A percentile compares a stretch with the other conserved stretches of the same genome.
These are phyloP conservation scores for Noctua comes DNA, from an alignment of 2,888 invertebrate species.

Conservation along the genomic window DNA sequence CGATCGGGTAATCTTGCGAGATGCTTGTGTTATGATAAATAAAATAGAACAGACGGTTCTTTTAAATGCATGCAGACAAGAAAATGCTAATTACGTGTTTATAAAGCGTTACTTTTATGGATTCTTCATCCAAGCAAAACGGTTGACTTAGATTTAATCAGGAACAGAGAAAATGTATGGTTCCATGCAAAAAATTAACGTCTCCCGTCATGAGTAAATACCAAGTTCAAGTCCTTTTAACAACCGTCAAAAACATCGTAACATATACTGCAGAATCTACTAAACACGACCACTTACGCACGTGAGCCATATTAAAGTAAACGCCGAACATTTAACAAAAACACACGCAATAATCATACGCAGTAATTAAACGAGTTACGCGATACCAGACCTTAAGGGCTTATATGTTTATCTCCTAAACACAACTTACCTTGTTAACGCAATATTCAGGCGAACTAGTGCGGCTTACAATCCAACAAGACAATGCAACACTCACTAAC, in stretches of 20 bases:
- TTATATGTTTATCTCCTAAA: constrained; percentile 51
- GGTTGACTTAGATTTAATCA: constrained; percentile 29
- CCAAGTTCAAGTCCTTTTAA: constrained; percentile 11
- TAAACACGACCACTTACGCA: constrained; percentile 12
- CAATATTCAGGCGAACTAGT: constrained; percentile 49
- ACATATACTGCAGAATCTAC: constrained; percentile 24
- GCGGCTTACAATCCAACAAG: constrained; percentile 64
- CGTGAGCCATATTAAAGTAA: constrained; percentile 33
- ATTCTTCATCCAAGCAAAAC: constrained; percentile 20
- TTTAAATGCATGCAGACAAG: neutral
- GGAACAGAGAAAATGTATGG: constrained; percentile 17
- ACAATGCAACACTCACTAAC: constrained; percentile 57
- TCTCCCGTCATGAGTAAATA: constrained; percentile 1
- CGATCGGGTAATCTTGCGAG: constrained; percentile 27
- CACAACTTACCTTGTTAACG: constrained; percentile 57
- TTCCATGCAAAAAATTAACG: neutral
- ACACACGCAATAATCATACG: constrained; percentile 62
- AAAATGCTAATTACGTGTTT: constrained; percentile 24
- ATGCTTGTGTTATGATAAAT: constrained; percentile 17
- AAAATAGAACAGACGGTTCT: constrained; percentile 3
- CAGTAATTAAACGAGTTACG: constrained; percentile 59
- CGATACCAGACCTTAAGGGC: constrained; percentile 45
- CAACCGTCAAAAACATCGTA: constrained; percentile 1
- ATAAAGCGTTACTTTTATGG: constrained; percentile 25
- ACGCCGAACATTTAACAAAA: constrained; percentile 40